Conservation (phyloP, 2,888 invertebrate species). For the Hemithea aestivaria region DNA sequence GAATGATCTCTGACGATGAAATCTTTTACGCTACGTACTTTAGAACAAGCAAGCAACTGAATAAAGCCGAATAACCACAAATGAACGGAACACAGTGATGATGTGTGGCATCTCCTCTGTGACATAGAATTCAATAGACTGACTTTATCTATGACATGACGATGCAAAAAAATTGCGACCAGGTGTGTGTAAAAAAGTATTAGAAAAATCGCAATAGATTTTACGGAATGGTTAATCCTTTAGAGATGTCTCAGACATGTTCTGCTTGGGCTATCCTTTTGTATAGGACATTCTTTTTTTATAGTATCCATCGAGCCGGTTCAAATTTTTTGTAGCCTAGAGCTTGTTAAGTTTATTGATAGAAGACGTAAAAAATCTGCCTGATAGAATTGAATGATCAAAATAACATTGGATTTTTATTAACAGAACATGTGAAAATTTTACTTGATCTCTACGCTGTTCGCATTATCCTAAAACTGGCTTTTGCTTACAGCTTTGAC, state of each 20-base stretch:
- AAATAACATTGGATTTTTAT: too few species aligned
- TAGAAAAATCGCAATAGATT: conserved; percentile 22
- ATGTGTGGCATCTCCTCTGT: too few species aligned
- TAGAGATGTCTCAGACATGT: conserved; percentile 54
- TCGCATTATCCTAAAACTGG: too few species aligned
- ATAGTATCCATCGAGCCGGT: conserved; percentile 31
- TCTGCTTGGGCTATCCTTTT: conserved; percentile 51
- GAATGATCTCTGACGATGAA: too few species aligned
- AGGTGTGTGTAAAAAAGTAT: conserved; percentile 49
- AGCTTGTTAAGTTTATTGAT: conserved; percentile 3
- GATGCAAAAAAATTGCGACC: conserved; percentile 51
- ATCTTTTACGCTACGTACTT: too few species aligned
- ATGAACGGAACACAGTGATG: too few species aligned
- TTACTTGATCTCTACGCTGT: too few species aligned
- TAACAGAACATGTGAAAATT: too few species aligned
- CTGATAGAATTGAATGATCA: background rate
- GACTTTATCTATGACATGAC: conserved; percentile 62
- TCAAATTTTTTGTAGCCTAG: conserved; percentile 18
- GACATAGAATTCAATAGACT: too few species aligned
- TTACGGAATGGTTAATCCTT: conserved; percentile 47
- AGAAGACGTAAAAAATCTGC: background rate
- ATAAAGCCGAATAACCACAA: too few species aligned
- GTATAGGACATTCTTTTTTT: conserved; percentile 36
- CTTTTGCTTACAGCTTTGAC: too few species aligned
- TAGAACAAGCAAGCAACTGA: too few species aligned